phyloP scores from a whole-genome alignment of 2,797 vertebrate genomes.

The Cirrhinus mrigala region DNA sequence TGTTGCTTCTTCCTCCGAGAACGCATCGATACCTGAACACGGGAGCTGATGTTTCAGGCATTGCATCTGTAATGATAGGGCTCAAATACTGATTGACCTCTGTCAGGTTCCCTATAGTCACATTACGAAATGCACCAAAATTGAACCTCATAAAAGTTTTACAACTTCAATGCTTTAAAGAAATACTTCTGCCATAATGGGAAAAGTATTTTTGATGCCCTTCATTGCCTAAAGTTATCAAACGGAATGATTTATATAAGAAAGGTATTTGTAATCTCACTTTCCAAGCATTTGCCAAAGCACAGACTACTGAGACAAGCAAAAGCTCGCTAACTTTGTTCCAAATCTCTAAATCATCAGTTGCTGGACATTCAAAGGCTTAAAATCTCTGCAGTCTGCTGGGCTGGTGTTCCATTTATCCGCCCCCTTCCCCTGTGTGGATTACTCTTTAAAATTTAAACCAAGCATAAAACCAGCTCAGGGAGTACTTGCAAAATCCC shows the following conservation, averaged over 20 bases:
- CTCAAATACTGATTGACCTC: conserved; percentile 54
- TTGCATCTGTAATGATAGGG: not conserved
- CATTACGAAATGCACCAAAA: conserved; percentile 30
- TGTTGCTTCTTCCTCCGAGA: conserved; percentile 5
- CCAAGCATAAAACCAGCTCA: conserved; percentile 58
- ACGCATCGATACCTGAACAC: conserved; percentile 15
- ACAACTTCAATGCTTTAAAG: not conserved
- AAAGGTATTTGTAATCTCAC: not conserved
- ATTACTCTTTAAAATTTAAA: conserved; percentile 60
- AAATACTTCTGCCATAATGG: not conserved
- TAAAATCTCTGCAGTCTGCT: conserved; percentile 16
- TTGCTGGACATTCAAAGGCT: conserved; percentile 41
- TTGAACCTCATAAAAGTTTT: not conserved
- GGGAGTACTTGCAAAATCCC: conserved; percentile 52
- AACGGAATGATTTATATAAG: not conserved
- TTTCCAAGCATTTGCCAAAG: not conserved
- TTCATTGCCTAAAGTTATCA: conserved; percentile 9
- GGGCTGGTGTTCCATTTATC: conserved; percentile 40
- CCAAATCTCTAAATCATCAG: conserved; percentile 11
- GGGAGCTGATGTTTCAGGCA: conserved; percentile 17
- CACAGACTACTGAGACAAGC: not conserved
- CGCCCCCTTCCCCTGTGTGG: conserved; percentile 32
- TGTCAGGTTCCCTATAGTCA: conserved; percentile 25
- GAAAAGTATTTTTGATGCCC: not conserved
- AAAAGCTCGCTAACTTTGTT: conserved; percentile 16